A percentile compares a stretch with the other conserved stretches of the same genome.
Conservation (phyloP, 2,797 vertebrate genomes). For the Lindbergichthys nudifrons region DNA sequence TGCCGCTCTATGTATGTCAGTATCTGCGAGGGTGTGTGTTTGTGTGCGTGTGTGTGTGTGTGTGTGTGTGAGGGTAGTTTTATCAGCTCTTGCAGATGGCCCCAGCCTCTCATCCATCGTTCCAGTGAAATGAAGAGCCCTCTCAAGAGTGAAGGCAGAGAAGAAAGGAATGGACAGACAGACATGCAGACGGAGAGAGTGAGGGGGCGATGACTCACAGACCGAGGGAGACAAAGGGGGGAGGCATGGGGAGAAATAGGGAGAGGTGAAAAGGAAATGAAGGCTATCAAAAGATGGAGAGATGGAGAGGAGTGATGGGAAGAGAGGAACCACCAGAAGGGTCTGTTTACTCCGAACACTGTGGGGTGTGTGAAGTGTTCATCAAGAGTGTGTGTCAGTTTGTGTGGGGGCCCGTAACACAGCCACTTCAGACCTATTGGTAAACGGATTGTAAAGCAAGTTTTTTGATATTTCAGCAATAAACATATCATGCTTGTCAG, state of each 20-base stretch:
- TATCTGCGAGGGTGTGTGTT: neutral
- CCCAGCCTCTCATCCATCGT: constrained; percentile 75
- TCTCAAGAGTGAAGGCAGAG: constrained; percentile 72
- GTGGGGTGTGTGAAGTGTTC: constrained; percentile 38
- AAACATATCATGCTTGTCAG: constrained; percentile 19
- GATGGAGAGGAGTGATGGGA: neutral
- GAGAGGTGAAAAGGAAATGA: neutral
- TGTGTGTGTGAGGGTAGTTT: constrained; percentile 54
- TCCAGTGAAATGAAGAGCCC: constrained; percentile 76
- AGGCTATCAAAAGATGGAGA: neutral
- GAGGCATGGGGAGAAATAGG: neutral
- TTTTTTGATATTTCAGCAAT: constrained; percentile 30
- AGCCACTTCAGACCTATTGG: constrained; percentile 4
- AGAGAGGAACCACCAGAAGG: constrained; percentile 36
- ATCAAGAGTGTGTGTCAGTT: constrained; percentile 4
- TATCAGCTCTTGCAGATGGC: constrained; percentile 81
- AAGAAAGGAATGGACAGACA: constrained; percentile 65
- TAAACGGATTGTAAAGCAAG: constrained; percentile 2
- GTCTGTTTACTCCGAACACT: constrained; percentile 42
- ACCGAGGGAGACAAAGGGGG: neutral
- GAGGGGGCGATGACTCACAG: constrained; percentile 44
- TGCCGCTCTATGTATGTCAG: too few relatives aligned
- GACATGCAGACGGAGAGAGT: constrained; percentile 25
- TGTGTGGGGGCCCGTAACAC: constrained; percentile 8
- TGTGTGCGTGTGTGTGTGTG: constrained; percentile 13